Percentiles rank a stretch among this genome's conserved stretches.
These are phyloP conservation scores for Cotesia congregata DNA, from an alignment of 2,888 invertebrate species.

Conservation along the genomic window DNA sequence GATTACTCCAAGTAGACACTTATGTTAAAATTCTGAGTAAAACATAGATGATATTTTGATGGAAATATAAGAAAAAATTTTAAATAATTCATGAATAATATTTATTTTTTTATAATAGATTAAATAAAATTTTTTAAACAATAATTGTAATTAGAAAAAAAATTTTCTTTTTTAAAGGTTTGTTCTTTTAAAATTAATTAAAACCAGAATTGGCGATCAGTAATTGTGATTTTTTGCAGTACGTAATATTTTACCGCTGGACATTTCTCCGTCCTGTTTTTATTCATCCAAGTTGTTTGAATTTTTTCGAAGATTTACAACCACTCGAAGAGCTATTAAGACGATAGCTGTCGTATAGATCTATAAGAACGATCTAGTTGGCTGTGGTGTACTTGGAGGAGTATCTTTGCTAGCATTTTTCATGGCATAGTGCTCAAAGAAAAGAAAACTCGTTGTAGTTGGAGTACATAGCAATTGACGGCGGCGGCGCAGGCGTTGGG, in stretches of 20 bases:
- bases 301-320: constrained; percentile 21
- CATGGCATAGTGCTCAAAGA: background rate
- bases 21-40: too few relatives aligned
- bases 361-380: constrained; percentile 49
- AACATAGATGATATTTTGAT: too few relatives aligned
- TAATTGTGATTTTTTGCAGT: too few relatives aligned
- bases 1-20: too few relatives aligned
- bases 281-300: background rate
- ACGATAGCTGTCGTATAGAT: background rate
- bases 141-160: too few relatives aligned
- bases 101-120: too few relatives aligned
- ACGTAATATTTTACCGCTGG: background rate
- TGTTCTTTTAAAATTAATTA: too few relatives aligned
- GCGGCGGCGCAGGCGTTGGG: constrained; percentile 37
- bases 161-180: too few relatives aligned
- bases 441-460: constrained; percentile 8
- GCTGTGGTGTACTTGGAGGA: constrained; percentile 41
- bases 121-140: too few relatives aligned
- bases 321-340: constrained; percentile 9
- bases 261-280: background rate
- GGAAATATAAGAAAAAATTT: too few relatives aligned
- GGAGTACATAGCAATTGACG: constrained; percentile 44
- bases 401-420: constrained; percentile 21
- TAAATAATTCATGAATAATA: too few relatives aligned
- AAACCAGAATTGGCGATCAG: background rate